Conservation (phyloP, 92 coral and sea anemone species). For the Epizoanthus fatuus region DNA sequence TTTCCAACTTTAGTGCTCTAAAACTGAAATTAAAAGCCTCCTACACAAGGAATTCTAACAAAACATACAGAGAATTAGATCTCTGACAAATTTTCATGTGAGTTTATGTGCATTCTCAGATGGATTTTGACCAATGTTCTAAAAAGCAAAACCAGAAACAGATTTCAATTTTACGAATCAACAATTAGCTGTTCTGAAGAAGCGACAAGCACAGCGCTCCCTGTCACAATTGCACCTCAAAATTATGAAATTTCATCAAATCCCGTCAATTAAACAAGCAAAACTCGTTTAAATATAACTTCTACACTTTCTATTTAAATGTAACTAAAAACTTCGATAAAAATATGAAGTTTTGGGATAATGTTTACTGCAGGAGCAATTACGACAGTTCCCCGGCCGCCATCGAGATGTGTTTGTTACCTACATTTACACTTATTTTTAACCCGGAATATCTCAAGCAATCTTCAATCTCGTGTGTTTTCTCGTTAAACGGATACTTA, state of each 20-base stretch:
- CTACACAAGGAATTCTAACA: background rate
- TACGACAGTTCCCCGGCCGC: constrained; percentile 84
- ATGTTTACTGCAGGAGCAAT: constrained; percentile 93
- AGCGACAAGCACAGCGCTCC: constrained; percentile 11
- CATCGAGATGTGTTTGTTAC: constrained; percentile 97
- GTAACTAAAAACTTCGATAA: constrained; percentile 40
- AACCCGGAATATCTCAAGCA: constrained; percentile 14
- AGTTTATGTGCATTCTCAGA: background rate
- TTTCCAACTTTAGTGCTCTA: constrained; percentile 9
- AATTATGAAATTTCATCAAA: background rate
- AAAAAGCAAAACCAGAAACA: constrained; percentile 24
- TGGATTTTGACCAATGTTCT: constrained; percentile 17
- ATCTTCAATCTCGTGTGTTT: constrained; percentile 11
- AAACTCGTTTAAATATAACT: background rate
- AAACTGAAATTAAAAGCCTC: constrained; percentile 1
- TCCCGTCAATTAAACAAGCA: background rate
- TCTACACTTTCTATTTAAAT: constrained; percentile 25
- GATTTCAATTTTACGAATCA: constrained; percentile 43
- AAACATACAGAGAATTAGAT: background rate
- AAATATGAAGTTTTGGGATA: constrained; percentile 65
- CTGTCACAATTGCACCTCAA: constrained; percentile 8
- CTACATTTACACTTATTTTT: constrained; percentile 65
- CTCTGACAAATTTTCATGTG: background rate
- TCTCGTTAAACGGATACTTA: constrained; percentile 78
- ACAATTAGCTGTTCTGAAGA: constrained; percentile 25